Evolutionary conservation across 1,140 invertebrate genomes (phyloP).

Genomic region (Drosophila parabipectinata): DNA sequence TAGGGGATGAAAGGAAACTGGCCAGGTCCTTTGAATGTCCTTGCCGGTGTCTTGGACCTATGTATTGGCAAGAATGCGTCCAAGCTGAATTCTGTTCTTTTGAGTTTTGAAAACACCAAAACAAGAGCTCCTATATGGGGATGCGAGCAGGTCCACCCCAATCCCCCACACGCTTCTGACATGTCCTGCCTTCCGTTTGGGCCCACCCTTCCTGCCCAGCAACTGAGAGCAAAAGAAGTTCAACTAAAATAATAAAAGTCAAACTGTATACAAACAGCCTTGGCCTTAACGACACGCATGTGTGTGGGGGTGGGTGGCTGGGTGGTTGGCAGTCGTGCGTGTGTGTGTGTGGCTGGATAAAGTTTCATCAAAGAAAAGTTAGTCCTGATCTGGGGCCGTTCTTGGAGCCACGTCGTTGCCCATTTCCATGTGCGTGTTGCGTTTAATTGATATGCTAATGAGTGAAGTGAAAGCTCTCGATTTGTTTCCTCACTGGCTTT

Average conservation of each 20-base stretch:
- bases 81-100: too few species aligned
- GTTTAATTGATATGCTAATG: slow-evolving; percentile 73
- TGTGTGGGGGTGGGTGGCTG: slow-evolving; percentile 10
- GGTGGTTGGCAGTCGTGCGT: neutral
- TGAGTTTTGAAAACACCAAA: neutral
- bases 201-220: slow-evolving; percentile 23
- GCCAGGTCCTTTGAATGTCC: neutral
- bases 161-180: slow-evolving; percentile 26
- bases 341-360: slow-evolving; percentile 44
- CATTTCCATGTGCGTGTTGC: slow-evolving; percentile 60
- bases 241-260: slow-evolving; percentile 82
- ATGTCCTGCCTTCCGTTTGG: slow-evolving; percentile 68
- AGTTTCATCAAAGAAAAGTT: slow-evolving; percentile 56
- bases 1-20: neutral
- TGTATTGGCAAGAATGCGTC: too few species aligned
- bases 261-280: slow-evolving; percentile 75
- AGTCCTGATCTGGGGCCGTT: slow-evolving; percentile 30
- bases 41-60: neutral
- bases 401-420: slow-evolving; percentile 7
- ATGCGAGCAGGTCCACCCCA: slow-evolving; percentile 29
- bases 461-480: slow-evolving; percentile 60
- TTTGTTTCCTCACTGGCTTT: slow-evolving; percentile 42
- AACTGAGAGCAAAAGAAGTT: slow-evolving; percentile 53
- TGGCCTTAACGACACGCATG: slow-evolving; percentile 64
- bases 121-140: neutral